phyloP scores from a whole-genome alignment of 2,797 vertebrate species.

The Mallotus villosus region DNA sequence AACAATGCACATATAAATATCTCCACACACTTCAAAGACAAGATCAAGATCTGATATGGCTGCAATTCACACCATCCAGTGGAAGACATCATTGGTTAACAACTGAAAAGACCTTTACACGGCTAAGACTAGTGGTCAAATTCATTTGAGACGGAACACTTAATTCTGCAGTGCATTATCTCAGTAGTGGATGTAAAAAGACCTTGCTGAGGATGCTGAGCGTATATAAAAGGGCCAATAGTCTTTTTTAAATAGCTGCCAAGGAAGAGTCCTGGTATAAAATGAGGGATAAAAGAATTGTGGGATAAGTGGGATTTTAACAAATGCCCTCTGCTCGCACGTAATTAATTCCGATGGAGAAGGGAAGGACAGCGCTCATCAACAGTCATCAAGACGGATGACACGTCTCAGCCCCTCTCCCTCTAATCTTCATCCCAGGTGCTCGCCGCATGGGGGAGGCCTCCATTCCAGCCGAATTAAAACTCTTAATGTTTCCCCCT shows the following conservation, averaged over 20 bases:
- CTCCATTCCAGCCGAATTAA: constrained; percentile 26
- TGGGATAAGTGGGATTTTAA: constrained; percentile 10
- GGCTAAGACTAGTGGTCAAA: not conserved
- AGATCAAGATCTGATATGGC: constrained; percentile 14
- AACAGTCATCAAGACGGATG: constrained; percentile 20
- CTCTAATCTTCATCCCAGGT: constrained; percentile 26
- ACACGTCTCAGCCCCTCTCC: constrained; percentile 9
- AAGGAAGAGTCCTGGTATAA: not conserved
- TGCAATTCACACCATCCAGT: constrained; percentile 5
- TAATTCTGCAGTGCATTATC: not conserved
- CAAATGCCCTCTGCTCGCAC: constrained; percentile 23
- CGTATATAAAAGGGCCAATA: not conserved
- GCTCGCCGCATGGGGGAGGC: constrained; percentile 23
- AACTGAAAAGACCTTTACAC: not conserved
- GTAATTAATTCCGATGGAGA: constrained; percentile 28
- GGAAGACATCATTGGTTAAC: constrained; percentile 1
- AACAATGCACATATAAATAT: constrained; percentile 32
- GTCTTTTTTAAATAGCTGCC: not conserved
- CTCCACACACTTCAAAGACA: constrained; percentile 27
- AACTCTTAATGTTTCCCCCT: constrained; percentile 30
- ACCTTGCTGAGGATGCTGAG: not conserved
- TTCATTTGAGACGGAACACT: constrained; percentile 1
- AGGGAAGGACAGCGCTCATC: constrained; percentile 25
- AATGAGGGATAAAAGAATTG: not conserved
- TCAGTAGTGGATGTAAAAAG: not conserved